Evolutionary conservation across 2,888 invertebrate genomes (phyloP).

Genomic region (Parnassius glacialis): DNA sequence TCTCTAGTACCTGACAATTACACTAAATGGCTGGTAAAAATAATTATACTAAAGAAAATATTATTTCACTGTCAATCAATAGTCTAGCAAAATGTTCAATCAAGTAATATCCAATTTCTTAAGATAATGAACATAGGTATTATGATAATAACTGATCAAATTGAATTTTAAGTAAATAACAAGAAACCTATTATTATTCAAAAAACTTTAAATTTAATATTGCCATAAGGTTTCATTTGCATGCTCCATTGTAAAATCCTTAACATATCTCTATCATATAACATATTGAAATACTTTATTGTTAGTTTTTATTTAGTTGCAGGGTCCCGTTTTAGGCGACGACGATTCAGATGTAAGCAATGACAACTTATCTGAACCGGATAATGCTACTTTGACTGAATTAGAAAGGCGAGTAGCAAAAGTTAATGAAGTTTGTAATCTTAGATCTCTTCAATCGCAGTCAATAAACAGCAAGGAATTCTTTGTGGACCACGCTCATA

Average conservation of each 20-base stretch:
- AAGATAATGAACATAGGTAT: too few relatives aligned
- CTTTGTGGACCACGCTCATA: conserved; percentile 84
- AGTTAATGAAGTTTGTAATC: conserved; percentile 74
- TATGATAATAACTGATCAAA: too few relatives aligned
- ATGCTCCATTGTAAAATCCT: too few relatives aligned
- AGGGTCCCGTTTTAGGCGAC: conserved; percentile 64
- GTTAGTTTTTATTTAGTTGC: conserved; percentile 45
- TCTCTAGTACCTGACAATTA: conserved; percentile 69
- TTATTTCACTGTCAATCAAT: neutral
- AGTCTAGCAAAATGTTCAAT: too few relatives aligned
- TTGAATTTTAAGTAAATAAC: too few relatives aligned
- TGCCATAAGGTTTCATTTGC: too few relatives aligned
- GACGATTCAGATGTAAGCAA: conserved; percentile 51
- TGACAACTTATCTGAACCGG: conserved; percentile 58
- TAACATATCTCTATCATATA: too few relatives aligned
- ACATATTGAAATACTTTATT: neutral
- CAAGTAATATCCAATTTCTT: too few relatives aligned
- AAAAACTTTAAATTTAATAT: too few relatives aligned
- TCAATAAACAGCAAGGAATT: conserved; percentile 87
- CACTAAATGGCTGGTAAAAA: conserved; percentile 71
- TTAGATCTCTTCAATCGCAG: conserved; percentile 50
- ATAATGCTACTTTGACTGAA: conserved; percentile 65
- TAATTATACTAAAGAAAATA: neutral
- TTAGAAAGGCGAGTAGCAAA: conserved; percentile 70
- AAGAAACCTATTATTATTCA: too few relatives aligned